Conservation (phyloP, 2,888 invertebrate species). For the Drosophila testacea region DNA sequence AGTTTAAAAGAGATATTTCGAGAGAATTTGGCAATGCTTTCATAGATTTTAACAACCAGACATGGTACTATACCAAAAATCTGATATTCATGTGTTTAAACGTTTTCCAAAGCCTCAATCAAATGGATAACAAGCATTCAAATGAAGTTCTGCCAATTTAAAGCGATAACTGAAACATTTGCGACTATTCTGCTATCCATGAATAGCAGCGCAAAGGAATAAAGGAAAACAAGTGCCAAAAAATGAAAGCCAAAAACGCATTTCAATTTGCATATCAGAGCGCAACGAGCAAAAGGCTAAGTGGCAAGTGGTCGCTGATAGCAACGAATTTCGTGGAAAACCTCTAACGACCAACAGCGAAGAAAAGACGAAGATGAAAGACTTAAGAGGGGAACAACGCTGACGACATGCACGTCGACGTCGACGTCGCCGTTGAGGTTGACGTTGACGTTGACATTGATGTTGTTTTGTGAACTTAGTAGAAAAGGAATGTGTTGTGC, state of each 20-base stretch:
- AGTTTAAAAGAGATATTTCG: neutral
- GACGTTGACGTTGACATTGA: constrained; percentile 29
- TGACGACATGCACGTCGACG: constrained; percentile 12
- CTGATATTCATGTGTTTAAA: constrained; percentile 1
- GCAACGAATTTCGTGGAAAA: constrained; percentile 22
- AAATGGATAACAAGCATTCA: constrained; percentile 23
- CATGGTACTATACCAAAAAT: constrained; percentile 2
- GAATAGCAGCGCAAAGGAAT: constrained; percentile 2
- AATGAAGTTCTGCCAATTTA: constrained; percentile 20
- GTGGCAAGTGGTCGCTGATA: constrained; percentile 34
- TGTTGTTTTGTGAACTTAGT: constrained; percentile 16
- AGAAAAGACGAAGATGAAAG: constrained; percentile 7
- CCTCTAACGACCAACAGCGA: constrained; percentile 1
- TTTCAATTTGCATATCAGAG: constrained; percentile 72
- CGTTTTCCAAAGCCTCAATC: constrained; percentile 14
- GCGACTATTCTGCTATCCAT: constrained; percentile 22
- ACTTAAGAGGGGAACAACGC: neutral
- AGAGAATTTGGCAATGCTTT: neutral
- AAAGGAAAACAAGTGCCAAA: neutral
- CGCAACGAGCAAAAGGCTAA: constrained; percentile 31
- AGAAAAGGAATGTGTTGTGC: constrained; percentile 4
- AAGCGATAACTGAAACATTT: constrained; percentile 30
- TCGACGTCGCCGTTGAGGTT: constrained; percentile 11
- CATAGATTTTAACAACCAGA: neutral
- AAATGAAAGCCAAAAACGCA: constrained; percentile 49